Base-by-base conservation (phyloP, 2,888 invertebrate genomes). In the Patella pellucida region DNA sequence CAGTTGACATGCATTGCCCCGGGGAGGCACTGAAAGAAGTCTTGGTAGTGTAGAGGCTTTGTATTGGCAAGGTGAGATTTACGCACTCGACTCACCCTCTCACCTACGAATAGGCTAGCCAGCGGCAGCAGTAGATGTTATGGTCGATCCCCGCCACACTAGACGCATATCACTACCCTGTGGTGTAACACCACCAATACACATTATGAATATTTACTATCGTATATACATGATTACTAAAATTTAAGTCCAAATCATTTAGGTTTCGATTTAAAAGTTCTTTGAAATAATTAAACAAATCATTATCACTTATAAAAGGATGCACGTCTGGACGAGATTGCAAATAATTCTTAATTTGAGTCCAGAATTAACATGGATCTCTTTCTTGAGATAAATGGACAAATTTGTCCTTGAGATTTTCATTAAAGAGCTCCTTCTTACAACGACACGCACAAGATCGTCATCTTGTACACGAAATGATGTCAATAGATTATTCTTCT, bases 31-130 rank as follows among this genome's bases (percentile, higher is more conserved):
- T 70, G 71, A n/a, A 11, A 62, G 50, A 68, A 71, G 76, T 76
- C 73, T 76, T 76, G 71, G 16, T 68, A 52, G 67, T 71, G 67
- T 54, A 70, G 76, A 76, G 71, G 73, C 71, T 76, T 51, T 76
- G 71, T 71, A 73, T n/a, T 68, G 68, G 68, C 68, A 68, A n/a
- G 68, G 27, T 14, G n/a, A 68, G 27, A n/a, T 52, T 52, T 52
- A 52, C 52, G 52, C 52, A 52, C 52, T 52, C 52, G 52, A 52
- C 73, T 70, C 14, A 15, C 71, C 54, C 51, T 62, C 51, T 69
- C 69, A 51, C 71, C 67, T 68, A 75, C 68, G 27, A 68, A 52
- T 68, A 52, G 71, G 72, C 68, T 75, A 75, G 75, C 71, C 67
- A 71, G 71, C 72, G 68, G 19, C 68, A 68, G n/a, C 56, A 74